A percentile compares a stretch with the other conserved stretches of the same genome.
phyloP scores from a whole-genome alignment of 2,797 vertebrate species.

The Delichon dasypus region DNA sequence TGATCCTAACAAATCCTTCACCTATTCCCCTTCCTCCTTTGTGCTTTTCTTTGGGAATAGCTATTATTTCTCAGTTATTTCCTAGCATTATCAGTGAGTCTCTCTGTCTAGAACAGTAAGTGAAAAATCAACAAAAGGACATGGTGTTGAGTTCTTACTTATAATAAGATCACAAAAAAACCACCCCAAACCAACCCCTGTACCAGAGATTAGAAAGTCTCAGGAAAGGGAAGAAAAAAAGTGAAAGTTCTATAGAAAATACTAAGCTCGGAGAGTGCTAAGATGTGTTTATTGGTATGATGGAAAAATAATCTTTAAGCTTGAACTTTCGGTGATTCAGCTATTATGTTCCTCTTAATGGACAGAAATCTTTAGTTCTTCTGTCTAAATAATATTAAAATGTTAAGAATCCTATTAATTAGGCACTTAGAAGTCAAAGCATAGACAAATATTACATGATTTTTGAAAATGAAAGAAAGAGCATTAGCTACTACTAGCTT shows the following conservation, averaged over 20 bases:
- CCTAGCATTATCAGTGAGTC: not conserved
- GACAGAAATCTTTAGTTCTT: not conserved
- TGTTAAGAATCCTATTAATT: not conserved
- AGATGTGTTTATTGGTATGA: not conserved
- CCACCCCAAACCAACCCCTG: too few relatives aligned
- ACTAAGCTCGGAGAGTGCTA: not conserved
- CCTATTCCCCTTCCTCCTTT: not conserved
- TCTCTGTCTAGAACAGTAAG: not conserved
- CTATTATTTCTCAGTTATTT: slow-evolving; percentile 13
- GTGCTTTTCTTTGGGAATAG: not conserved
- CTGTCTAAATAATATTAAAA: not conserved
- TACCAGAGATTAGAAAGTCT: not conserved
- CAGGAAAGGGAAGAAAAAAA: not conserved
- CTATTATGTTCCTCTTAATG: not conserved
- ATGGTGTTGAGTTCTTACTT: not conserved
- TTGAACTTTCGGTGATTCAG: not conserved
- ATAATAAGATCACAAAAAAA: not conserved
- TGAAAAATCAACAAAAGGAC: not conserved
- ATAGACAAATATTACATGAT: not conserved
- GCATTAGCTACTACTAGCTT: not conserved
- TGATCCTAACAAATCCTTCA: not conserved
- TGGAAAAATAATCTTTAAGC: not conserved
- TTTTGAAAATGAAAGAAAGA: not conserved
- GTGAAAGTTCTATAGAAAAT: not conserved
- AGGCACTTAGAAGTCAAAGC: not conserved